Evolutionary conservation across 1,140 invertebrate genomes (phyloP).

Genomic region (Drosophila truncata): DNA sequence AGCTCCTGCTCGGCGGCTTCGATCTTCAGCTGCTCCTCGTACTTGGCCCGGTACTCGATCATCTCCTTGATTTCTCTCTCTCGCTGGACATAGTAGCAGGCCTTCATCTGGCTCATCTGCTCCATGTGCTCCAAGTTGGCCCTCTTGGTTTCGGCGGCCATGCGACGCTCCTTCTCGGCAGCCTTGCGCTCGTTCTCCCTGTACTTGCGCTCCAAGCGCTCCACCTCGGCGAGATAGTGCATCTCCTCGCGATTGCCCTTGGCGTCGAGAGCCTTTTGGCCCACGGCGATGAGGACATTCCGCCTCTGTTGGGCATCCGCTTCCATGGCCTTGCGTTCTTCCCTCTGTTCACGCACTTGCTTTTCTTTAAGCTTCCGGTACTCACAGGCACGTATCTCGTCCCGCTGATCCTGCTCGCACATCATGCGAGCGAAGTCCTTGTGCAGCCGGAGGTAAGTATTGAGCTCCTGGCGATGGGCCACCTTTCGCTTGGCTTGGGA

Average conservation of each 20-base stretch:
- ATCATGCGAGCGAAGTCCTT: slow-evolving; percentile 52
- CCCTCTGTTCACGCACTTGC: slow-evolving; percentile 27
- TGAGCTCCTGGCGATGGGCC: slow-evolving; percentile 58
- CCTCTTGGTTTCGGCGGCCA: slow-evolving; percentile 48
- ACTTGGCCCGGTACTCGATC: slow-evolving; percentile 29
- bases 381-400: slow-evolving; percentile 58
- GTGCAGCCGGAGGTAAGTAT: slow-evolving; percentile 54
- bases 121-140: slow-evolving; percentile 60
- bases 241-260: slow-evolving; percentile 72
- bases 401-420: slow-evolving; percentile 66
- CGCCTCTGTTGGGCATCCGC: slow-evolving; percentile 49
- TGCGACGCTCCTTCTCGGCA: slow-evolving; percentile 41
- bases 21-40: slow-evolving; percentile 45
- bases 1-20: slow-evolving; percentile 34
- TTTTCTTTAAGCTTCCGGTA: slow-evolving; percentile 59
- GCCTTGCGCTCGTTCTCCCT: slow-evolving; percentile 54
- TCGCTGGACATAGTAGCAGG: slow-evolving; percentile 60
- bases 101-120: slow-evolving; percentile 50
- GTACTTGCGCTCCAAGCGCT: slow-evolving; percentile 67
- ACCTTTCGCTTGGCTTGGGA: slow-evolving; percentile 24
- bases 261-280: slow-evolving; percentile 68
- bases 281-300: slow-evolving; percentile 50
- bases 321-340: slow-evolving; percentile 51
- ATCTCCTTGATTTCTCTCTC: slow-evolving; percentile 53
- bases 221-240: slow-evolving; percentile 66